Evolutionary conservation across 1,140 invertebrate genomes (phyloP), one percentile per base, ranked within the genome.

Genomic region (Eupristina koningsbergeri): DNA sequence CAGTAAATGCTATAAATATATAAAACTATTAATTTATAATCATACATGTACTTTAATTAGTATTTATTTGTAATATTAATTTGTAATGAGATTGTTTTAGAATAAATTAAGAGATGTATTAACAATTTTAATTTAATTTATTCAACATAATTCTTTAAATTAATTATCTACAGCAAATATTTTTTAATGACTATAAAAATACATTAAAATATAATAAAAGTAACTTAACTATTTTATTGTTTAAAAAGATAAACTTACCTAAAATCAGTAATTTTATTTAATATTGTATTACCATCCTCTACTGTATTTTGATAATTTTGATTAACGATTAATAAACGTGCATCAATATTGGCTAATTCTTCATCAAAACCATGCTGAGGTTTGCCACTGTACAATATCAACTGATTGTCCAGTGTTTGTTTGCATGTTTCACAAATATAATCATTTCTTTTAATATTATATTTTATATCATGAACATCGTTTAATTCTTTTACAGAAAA

Each of bases 261-360:
- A 80, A 90, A 93, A 83, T 89, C 83, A 64, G 93, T 96, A 86
- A 97, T 93, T 90, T 95, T 95, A 87, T 95, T 94, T 83, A 94
- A 94, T 8, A 95, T 95, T 84, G 93, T 89, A 74, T 94, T 93
- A 88, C 96, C 95, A 45, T 91, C 89, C 84, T 93, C 92, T 87
- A 93, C 86, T 80, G 93, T 85, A 63, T 87, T 87, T 50, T 92
- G 91, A 88, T 95, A 94, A 11, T 94, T 92, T 19, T 94, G 95
- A 86, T 93, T 94, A 88, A 96, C 95, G 39, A 97, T 89, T 47
- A 95, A 94, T 79, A 97, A 90, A 89, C 94, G 95, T 78, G 95
- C 94, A 94, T 97, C 94, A 50, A 94, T 96, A 75, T 97, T 93
- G 63, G 96, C 95, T 84, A 97, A 93, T 89, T 94, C 95, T 91